phyloP scores from a whole-genome alignment of 2,888 invertebrate species.

The Coelopa pilipes region DNA sequence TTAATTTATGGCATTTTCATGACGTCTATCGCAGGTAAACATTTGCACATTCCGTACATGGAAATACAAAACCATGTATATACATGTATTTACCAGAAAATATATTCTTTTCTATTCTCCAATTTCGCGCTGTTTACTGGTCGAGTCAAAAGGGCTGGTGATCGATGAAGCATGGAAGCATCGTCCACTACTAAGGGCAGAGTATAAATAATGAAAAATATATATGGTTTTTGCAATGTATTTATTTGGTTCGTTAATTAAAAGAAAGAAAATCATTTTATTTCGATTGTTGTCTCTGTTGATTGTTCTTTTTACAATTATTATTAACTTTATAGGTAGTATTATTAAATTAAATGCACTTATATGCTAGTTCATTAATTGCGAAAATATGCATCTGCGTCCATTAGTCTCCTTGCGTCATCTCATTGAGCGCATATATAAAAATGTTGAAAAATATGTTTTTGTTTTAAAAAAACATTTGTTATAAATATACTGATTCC shows the following conservation, averaged over 20 bases:
- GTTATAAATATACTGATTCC: not conserved
- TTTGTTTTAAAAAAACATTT: not conserved
- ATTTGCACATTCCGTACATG: not conserved
- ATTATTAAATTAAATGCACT: conserved; percentile 3
- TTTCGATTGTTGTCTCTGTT: conserved; percentile 5
- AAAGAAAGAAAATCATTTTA: conserved; percentile 12
- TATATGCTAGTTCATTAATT: not conserved
- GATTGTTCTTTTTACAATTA: conserved; percentile 8
- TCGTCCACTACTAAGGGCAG: no score
- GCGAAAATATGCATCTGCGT: conserved; percentile 1
- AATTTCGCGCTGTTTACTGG: no score
- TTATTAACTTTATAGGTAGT: conserved; percentile 15
- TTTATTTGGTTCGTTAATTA: conserved; percentile 28
- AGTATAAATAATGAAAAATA: conserved; percentile 2
- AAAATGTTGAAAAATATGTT: conserved; percentile 3
- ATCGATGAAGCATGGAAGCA: no score
- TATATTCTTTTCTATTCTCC: no score
- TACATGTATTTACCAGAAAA: not conserved
- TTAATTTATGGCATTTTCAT: not conserved
- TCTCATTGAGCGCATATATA: not conserved
- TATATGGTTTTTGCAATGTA: not conserved
- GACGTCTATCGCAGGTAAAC: not conserved
- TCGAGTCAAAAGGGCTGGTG: no score
- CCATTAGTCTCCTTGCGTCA: not conserved
- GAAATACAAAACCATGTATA: not conserved